Conservation (phyloP, 2,797 vertebrate genomes). For the Botia almorhae region DNA sequence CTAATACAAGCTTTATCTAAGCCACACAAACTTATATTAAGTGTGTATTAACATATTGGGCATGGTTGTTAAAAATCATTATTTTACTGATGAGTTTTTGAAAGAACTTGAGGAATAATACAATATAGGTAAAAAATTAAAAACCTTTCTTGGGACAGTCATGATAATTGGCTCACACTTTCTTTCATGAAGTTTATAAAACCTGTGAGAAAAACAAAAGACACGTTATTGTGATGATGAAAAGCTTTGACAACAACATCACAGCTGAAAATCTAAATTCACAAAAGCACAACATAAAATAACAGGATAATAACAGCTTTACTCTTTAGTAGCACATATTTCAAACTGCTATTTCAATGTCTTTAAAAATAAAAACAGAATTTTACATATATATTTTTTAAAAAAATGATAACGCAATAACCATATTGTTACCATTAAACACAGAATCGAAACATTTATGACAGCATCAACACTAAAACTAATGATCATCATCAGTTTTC, state of each 20-base stretch:
- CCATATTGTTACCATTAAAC: neutral
- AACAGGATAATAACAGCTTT: neutral
- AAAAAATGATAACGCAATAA: neutral
- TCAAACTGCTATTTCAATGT: neutral
- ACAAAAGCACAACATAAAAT: neutral
- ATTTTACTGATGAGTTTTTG: neutral
- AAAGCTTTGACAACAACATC: neutral
- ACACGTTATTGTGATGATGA: neutral
- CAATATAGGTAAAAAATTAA: neutral
- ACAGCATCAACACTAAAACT: neutral
- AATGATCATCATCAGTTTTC: slow-evolving; percentile 3
- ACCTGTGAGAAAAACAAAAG: slow-evolving; percentile 71
- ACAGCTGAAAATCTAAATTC: neutral
- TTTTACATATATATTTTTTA: no score
- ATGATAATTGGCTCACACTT: slow-evolving; percentile 92
- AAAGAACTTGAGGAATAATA: neutral
- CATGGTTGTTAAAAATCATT: neutral
- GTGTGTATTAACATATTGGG: no score
- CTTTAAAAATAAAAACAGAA: no score
- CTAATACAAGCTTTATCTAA: no score
- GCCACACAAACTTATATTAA: no score
- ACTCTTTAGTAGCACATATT: no score
- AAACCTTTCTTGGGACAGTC: slow-evolving; percentile 90
- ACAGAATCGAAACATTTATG: neutral
- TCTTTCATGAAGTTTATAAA: slow-evolving; percentile 93